These are phyloP conservation scores for Merodon equestris DNA, from an alignment of 2,888 invertebrate species.

Conservation along the genomic window DNA sequence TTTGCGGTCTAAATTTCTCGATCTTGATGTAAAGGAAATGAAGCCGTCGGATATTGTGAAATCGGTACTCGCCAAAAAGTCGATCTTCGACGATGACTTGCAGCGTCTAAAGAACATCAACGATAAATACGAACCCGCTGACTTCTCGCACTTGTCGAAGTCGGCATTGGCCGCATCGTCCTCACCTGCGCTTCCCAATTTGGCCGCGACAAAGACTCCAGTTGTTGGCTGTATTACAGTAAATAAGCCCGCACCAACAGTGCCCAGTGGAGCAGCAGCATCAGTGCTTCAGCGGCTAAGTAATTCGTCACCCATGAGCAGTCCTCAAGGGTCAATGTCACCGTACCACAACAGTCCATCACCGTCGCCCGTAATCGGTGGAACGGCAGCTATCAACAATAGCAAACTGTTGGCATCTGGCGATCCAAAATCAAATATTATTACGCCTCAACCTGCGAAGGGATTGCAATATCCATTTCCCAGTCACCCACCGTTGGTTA, in stretches of 20 bases:
- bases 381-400: constrained; percentile 31
- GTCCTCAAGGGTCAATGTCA: constrained; percentile 78
- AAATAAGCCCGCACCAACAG: constrained; percentile 34
- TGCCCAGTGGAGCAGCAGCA: constrained; percentile 44
- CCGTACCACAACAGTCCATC: constrained; percentile 78
- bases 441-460: constrained; percentile 74
- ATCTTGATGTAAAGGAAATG: constrained; percentile 88
- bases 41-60: constrained; percentile 97
- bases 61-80: constrained; percentile 93
- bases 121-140: constrained; percentile 87
- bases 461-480: constrained; percentile 88
- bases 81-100: constrained; percentile 97
- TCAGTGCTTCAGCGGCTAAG: constrained; percentile 75
- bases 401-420: constrained; percentile 32
- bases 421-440: constrained; percentile 41
- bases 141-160: constrained; percentile 70
- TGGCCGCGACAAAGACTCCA: constrained; percentile 76
- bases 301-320: constrained; percentile 78
- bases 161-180: constrained; percentile 69
- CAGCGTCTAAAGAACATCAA: constrained; percentile 93
- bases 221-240: constrained; percentile 70
- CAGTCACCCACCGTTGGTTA: constrained; percentile 84
- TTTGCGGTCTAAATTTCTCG: constrained; percentile 86
- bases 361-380: constrained; percentile 76
- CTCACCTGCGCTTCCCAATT: constrained; percentile 76